These are phyloP conservation scores for Amiota minor DNA, from an alignment of 2,888 invertebrate species.

Conservation along the genomic window DNA sequence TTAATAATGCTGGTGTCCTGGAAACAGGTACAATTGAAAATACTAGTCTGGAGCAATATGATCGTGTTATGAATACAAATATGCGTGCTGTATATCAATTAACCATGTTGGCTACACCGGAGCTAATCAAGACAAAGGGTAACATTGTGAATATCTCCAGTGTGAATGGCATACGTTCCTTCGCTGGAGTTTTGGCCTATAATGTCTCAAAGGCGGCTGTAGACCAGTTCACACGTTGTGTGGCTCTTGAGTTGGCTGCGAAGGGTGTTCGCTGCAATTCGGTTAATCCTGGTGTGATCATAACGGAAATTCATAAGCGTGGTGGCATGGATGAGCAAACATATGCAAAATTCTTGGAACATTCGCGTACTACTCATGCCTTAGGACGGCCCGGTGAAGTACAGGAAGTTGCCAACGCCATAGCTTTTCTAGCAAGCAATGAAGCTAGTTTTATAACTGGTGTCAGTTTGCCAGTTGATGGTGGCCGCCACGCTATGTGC, in stretches of 20 bases:
- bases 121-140: conserved; percentile 85
- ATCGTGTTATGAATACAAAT: conserved; percentile 90
- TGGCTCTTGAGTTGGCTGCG: conserved; percentile 86
- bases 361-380: conserved; percentile 89
- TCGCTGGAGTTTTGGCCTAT: conserved; percentile 91
- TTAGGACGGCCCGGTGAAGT: conserved; percentile 88
- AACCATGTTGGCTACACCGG: conserved; percentile 88
- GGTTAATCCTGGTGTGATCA: conserved; percentile 94
- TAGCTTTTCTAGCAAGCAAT: conserved; percentile 91
- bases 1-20: conserved; percentile 92
- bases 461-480: conserved; percentile 82
- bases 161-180: conserved; percentile 90
- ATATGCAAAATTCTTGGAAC: conserved; percentile 86
- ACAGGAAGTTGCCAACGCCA: conserved; percentile 89
- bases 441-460: conserved; percentile 82
- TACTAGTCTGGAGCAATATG: conserved; percentile 87
- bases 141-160: conserved; percentile 95
- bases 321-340: conserved; percentile 84
- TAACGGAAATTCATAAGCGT: conserved; percentile 88
- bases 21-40: conserved; percentile 87
- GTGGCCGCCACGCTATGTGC: conserved; percentile 77
- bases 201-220: conserved; percentile 93
- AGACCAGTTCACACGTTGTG: conserved; percentile 94
- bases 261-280: conserved; percentile 90
- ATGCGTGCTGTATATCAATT: conserved; percentile 84